Percentiles rank a stretch among this genome's conserved stretches.
Conservation (phyloP, 2,797 vertebrate genomes). For the Tapera naevia region DNA sequence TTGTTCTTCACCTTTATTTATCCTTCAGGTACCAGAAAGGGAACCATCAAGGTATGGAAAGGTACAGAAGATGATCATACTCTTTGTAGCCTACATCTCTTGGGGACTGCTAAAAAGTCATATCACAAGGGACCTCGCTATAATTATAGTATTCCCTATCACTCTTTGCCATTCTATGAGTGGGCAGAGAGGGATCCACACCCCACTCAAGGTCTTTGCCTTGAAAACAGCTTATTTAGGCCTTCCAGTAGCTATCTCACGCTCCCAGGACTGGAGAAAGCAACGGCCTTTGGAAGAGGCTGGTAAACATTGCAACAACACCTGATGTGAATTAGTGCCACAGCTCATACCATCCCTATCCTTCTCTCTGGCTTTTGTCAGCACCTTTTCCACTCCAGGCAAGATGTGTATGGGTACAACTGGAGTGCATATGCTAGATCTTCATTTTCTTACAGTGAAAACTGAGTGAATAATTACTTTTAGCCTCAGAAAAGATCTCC, state of each 20-base stretch:
- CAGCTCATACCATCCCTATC: neutral
- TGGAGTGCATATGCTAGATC: neutral
- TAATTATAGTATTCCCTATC: neutral
- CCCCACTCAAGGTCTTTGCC: neutral
- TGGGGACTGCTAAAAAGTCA: neutral
- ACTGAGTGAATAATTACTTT: neutral
- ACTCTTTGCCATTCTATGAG: neutral
- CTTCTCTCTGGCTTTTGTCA: neutral
- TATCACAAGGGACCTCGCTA: neutral
- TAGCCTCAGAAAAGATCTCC: neutral
- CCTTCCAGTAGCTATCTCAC: neutral
- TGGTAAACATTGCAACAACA: neutral
- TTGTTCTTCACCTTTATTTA: neutral
- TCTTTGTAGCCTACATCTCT: neutral
- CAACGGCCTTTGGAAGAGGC: neutral
- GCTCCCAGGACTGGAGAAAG: neutral
- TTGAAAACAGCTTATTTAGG: neutral
- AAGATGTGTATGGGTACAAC: neutral
- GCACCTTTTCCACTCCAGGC: neutral
- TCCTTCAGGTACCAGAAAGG: neutral
- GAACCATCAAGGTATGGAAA: neutral
- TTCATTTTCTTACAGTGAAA: neutral
- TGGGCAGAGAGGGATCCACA: neutral
- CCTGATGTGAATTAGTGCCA: fast-evolving
- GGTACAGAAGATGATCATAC: neutral